Conservation (phyloP, 2,113 vertebrate species). For the Halcyon malimbica region DNA sequence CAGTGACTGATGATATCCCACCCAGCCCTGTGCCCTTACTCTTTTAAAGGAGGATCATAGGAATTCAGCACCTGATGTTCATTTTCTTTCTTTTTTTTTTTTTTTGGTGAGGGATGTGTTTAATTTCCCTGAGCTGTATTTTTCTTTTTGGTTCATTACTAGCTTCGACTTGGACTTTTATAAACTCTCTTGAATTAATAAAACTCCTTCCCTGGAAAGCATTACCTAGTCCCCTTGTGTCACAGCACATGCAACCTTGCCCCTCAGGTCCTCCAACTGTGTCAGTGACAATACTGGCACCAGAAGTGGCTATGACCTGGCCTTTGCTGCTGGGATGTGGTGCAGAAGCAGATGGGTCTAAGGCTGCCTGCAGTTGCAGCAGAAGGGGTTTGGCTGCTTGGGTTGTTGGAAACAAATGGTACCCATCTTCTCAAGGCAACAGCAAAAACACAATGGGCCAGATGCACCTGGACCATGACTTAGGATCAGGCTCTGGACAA, state of each 20-base stretch:
- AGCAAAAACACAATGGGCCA: not conserved
- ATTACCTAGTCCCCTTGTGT: not conserved
- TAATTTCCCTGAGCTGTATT: not conserved
- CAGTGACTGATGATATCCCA: not conserved
- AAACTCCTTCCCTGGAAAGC: not conserved
- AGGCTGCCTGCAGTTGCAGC: not conserved
- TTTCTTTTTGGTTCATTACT: not conserved
- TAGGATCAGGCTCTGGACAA: not conserved
- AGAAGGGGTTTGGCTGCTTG: not conserved
- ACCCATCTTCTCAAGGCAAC: not conserved
- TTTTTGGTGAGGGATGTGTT: fast-evolving
- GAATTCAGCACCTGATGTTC: not conserved
- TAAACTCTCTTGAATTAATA: not conserved
- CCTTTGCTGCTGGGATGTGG: not conserved
- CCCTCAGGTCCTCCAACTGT: not conserved
- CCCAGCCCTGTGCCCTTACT: not conserved
- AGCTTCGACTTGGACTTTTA: not conserved
- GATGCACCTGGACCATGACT: not conserved
- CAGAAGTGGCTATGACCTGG: not conserved
- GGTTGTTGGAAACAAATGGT: not conserved
- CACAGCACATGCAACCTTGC: not conserved
- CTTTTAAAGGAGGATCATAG: not conserved
- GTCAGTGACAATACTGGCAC: not conserved
- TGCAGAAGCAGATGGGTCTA: not conserved
- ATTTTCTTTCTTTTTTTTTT: not conserved